Base-by-base conservation (phyloP, 2,113 vertebrate species). In the Platysteira castanea region DNA sequence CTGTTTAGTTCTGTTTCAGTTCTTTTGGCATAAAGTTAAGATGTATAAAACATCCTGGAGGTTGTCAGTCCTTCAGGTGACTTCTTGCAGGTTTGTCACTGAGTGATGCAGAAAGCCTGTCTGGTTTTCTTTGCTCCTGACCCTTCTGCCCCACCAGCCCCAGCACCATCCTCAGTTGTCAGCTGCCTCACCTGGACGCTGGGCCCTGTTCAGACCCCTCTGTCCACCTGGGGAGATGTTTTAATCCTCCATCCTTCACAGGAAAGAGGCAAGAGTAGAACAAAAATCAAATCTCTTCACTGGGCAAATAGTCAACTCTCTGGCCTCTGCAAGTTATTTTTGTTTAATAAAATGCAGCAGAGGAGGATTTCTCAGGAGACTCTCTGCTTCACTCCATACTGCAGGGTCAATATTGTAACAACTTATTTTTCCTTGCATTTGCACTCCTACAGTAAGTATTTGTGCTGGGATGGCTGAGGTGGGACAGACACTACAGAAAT, bases 351-450 rank as follows among this genome's bases (percentile, higher is more conserved):
- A 95, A 85, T 6, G 28, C 89, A 91, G 61, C 81, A 79, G 57
- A 91, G 57, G 20, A 84, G 19, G 53, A 74, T 87, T 92, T 91
- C 87, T 87, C 77, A 49, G 57, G 81, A 87, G 82, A 24, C 46
- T 56, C 6, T 90, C 67, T 83, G 47, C 46, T 80, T 80, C 60
- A 33, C 60, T 74, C 47, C 59, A 27, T 74, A 74, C 50, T 87
- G 85, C 53, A 82, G 65, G 61, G 77, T 89, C 89, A 93, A 56
- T 76, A 80, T 91, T 85, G 93, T 95, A 92, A 95, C 91, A 95
- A 77, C 93, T 96, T 82, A 61, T 71, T 96, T 96, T 96, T 84
- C 59, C 46, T 79, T 3, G 0, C 19, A 4, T 75, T 64, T 94
- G 37, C 53, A 82, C 53, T 88, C 53, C n/a, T 16, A 35, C 30